Base-by-base conservation (phyloP, 2,888 invertebrate genomes). In the Clepsis dumicolana region DNA sequence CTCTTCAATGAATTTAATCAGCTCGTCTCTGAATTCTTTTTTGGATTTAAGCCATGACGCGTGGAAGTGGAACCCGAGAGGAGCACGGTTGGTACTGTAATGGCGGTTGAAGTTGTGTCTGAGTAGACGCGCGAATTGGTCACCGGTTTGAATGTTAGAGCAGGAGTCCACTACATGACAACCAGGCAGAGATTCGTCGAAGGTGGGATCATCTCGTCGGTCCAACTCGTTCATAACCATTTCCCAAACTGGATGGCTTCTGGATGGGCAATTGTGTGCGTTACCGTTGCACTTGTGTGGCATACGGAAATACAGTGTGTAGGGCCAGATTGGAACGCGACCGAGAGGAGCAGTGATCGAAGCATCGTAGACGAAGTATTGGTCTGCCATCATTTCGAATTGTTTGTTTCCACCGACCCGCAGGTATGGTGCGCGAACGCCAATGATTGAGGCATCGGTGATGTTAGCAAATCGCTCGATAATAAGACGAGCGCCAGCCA, bases 321-420 rank as follows among this genome's bases (percentile, higher is more conserved):
- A 99, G 0, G 99, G 99, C 99, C 99, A 99, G 86, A 98, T 97
- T 62, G 98, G 98, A 27, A 98, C 98, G 59, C 98, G 96, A 38
- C 96, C 95, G 65, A 98, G 94, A 0, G 98, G 97, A 27, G 98
- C 98, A 0, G 98, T 98, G 82, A 99, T 98, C 12, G 98, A 98
- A 25, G 98, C 98, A 85, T 99, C 99, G 86, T 98, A 99, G 7
- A 97, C 96, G 88, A 98, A 98, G 92, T 97, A 98, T 86, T 98
- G 97, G 88, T 98, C 98, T 65, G 97, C 96, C 98, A 99, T 98
- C 98, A 98, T 98, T 90, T 98, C 97, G 87, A 98, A 99, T 93
- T 98, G 98, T 80, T 96, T 98, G 94, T 98, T 98, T 72, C 98
- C 98, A 72, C 98, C 98, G 0, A 98, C 97, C 63, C 98, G 95